Evolutionary conservation across 2,797 vertebrate species (phyloP).

Genomic region (Pseudochaenichthys georgianus): DNA sequence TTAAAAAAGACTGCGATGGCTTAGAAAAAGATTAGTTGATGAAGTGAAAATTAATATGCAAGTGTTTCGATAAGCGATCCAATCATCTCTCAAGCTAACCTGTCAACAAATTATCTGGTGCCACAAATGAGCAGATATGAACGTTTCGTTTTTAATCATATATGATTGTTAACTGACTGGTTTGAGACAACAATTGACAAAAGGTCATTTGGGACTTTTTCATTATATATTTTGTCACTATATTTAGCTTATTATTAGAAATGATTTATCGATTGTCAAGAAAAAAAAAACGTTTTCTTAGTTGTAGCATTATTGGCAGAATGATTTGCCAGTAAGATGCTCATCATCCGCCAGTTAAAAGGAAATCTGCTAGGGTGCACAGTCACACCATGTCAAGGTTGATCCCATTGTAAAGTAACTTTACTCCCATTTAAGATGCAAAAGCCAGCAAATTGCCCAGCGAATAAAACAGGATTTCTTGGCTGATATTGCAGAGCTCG

Average conservation of each 20-base stretch:
- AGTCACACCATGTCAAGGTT: neutral
- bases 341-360: constrained; percentile 25
- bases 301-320: neutral
- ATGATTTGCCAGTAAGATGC: constrained; percentile 14
- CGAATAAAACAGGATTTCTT: constrained; percentile 37
- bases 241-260: neutral
- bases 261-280: neutral
- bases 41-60: neutral
- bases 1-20: neutral
- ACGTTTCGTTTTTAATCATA: neutral
- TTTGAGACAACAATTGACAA: no score
- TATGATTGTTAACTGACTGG: neutral
- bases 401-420: constrained; percentile 11
- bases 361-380: constrained; percentile 4
- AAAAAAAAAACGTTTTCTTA: neutral
- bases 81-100: neutral
- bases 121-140: neutral
- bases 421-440: constrained; percentile 3
- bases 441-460: constrained; percentile 6
- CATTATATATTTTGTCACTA: no score
- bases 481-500: constrained; percentile 30
- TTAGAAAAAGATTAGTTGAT: neutral
- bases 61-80: neutral
- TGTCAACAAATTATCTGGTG: neutral
- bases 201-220: no score